A percentile compares a stretch with the other conserved stretches of the same genome.
These are phyloP conservation scores for Paradisaea rubra DNA, from an alignment of 2,113 vertebrate genomes.

Conservation along the genomic window DNA sequence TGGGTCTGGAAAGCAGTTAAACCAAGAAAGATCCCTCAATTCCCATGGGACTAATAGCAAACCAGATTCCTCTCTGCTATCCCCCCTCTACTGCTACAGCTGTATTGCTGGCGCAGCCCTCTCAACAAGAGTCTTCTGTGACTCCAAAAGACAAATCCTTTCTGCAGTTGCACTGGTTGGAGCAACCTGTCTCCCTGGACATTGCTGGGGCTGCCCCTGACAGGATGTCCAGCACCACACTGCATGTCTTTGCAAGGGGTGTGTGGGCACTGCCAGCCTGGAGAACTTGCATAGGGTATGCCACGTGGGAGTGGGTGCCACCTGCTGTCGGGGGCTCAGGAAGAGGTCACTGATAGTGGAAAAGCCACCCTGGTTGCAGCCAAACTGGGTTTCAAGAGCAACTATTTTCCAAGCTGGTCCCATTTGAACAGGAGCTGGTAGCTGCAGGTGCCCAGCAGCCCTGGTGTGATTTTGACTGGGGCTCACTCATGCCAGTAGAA, in stretches of 20 bases:
- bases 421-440: background rate
- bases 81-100: background rate
- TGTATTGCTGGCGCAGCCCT: background rate
- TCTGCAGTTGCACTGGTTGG: background rate
- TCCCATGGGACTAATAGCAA: background rate
- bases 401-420: background rate
- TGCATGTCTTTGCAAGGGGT: background rate
- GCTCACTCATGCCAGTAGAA: background rate
- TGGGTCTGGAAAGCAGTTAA: background rate
- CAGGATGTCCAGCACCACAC: fast-evolving
- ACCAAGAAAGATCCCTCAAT: background rate
- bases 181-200: background rate
- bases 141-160: background rate
- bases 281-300: background rate
- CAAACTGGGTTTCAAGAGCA: background rate
- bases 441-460: background rate
- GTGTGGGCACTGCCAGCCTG: background rate
- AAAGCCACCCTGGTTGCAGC: background rate
- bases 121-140: background rate
- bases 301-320: background rate
- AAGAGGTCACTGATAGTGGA: background rate
- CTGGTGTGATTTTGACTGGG: background rate
- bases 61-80: background rate
- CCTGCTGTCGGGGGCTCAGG: background rate
- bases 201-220: fast-evolving